Base-by-base conservation (phyloP, 1,140 invertebrate species). In the Drosophila mauritiana region DNA sequence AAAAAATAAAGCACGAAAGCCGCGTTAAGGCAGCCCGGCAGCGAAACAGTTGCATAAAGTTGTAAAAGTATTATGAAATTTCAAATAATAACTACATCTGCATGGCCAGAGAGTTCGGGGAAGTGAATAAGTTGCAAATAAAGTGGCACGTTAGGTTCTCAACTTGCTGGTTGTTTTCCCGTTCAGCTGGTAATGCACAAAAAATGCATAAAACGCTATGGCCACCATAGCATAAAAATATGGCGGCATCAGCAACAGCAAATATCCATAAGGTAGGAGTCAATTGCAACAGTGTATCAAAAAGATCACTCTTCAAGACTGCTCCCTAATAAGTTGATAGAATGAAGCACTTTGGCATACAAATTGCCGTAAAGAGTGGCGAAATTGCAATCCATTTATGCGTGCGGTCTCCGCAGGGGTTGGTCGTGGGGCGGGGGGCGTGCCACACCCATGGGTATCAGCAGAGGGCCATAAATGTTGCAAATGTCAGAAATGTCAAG, bases 61-160 rank as follows among this genome's bases (percentile, higher is more conserved):
- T 88, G 77, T 89, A 89, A 88, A 88, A 88, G 84, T 89, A 88
- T 88, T 88, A 88, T 88, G 80, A 88, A 88, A 88, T 84, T 88
- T 84, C 61, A 88, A 88, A 89, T 88, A 84, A 88, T 89, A 88
- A 89, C 84, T 89, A 82, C 77, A 84, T 78, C 79, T 75, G 75
- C 83, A 72, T 72, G 64, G 31, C 20, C 1, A 31, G 22, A n/a
- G 57, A 58, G 63, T 61, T 20, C 25, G 25, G 48, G 57, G 59
- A 68, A 88, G 83, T 88, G 80, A 88, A 88, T 83, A 85, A 83
- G 70, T 79, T 65, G 59, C 73, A 88, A 67, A 82, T 82, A 88
- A 75, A 88, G 69, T 78, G 61, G 69, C 63, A 67, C 61, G 74
- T 81, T 75, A 65, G 68, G 57, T 69, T 69, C 69, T 55, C 53